Evolutionary conservation across 2,113 vertebrate species (phyloP).

Genomic region (Epinephelus cyanopodus): DNA sequence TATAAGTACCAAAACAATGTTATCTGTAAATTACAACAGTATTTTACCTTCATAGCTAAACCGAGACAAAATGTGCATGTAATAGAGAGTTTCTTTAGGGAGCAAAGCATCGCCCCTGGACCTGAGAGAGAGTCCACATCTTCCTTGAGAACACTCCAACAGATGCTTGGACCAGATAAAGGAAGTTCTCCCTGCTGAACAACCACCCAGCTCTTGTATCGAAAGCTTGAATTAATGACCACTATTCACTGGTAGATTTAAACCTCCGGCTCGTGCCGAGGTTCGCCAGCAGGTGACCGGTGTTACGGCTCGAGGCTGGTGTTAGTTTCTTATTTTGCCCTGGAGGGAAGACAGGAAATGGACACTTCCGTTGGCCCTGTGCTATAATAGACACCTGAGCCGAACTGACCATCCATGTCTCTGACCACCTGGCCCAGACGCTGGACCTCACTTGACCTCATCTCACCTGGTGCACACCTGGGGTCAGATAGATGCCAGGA

Average conservation of each 20-base stretch:
- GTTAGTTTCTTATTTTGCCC: constrained; percentile 68
- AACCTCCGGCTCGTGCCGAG: background rate
- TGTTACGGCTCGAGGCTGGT: constrained; percentile 30
- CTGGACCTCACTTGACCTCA: constrained; percentile 74
- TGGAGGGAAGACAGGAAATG: constrained; percentile 74
- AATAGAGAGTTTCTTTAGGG: background rate
- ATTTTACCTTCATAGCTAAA: constrained; percentile 7
- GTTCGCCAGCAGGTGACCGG: constrained; percentile 54
- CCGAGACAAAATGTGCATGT: background rate
- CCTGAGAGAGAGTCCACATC: background rate
- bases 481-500: constrained; percentile 45
- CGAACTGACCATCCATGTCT: constrained; percentile 82
- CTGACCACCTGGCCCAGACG: constrained; percentile 78
- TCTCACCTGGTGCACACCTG: constrained; percentile 54
- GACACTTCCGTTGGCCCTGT: constrained; percentile 64
- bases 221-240: background rate
- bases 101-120: background rate
- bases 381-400: constrained; percentile 74
- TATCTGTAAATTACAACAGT: constrained; percentile 7
- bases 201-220: background rate
- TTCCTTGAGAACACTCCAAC: background rate
- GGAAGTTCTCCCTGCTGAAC: background rate
- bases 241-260: background rate
- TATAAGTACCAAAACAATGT: background rate
- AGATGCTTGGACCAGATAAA: background rate